Conservation (phyloP, 2,888 invertebrate genomes). For the Calephelis perditalis region DNA sequence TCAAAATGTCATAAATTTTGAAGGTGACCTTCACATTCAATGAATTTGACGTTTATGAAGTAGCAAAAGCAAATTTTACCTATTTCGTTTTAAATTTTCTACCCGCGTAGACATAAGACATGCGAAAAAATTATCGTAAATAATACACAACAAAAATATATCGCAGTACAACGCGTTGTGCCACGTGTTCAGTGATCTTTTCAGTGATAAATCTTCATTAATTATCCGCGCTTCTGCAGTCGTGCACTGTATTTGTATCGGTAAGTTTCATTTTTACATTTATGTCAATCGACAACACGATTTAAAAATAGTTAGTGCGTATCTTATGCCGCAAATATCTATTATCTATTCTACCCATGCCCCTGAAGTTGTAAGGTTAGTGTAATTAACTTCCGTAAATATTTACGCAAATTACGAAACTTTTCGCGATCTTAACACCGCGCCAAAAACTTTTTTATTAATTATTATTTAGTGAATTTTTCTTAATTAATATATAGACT, state of each 20-base stretch:
- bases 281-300: constrained; percentile 32
- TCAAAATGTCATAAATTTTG: constrained; percentile 34
- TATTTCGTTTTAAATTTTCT: constrained; percentile 62
- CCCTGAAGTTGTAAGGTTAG: not conserved
- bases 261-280: constrained; percentile 47
- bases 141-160: constrained; percentile 40
- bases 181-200: constrained; percentile 50
- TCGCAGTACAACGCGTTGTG: constrained; percentile 36
- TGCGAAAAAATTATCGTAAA: constrained; percentile 44
- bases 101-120: constrained; percentile 65
- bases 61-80: constrained; percentile 41
- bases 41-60: constrained; percentile 61
- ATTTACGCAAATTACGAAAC: constrained; percentile 2
- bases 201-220: constrained; percentile 45
- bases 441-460: not conserved
- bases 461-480: not conserved
- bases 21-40: constrained; percentile 67
- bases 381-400: not conserved
- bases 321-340: constrained; percentile 4
- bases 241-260: constrained; percentile 34
- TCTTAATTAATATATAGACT: not conserved
- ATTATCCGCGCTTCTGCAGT: constrained; percentile 31
- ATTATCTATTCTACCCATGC: not conserved
- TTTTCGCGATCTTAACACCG: not conserved
- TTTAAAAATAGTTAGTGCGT: constrained; percentile 45